Evolutionary conservation across 1,140 invertebrate species (phyloP).

Genomic region (Ceratina japonica): DNA sequence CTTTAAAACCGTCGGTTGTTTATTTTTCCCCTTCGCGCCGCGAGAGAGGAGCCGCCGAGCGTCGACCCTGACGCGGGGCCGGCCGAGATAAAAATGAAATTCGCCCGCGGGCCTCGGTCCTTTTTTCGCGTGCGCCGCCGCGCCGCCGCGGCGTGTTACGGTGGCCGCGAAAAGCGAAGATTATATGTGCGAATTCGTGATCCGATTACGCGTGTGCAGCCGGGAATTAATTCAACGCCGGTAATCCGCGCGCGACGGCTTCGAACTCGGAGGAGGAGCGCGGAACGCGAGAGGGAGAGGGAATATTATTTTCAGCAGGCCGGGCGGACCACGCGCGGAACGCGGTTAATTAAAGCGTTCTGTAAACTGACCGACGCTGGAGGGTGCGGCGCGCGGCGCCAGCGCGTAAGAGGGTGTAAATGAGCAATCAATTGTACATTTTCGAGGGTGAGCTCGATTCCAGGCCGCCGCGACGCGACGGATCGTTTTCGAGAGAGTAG

Average conservation of each 20-base stretch:
- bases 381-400: neutral
- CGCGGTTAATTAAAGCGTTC: slow-evolving; percentile 22
- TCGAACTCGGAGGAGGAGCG: neutral
- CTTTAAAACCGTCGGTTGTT: slow-evolving; percentile 32
- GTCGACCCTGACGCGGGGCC: neutral
- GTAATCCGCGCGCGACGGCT: slow-evolving; percentile 20
- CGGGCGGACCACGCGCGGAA: neutral
- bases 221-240: slow-evolving; percentile 20
- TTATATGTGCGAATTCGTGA: slow-evolving; percentile 37
- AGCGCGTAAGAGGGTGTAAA: slow-evolving; percentile 4
- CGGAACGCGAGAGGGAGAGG: neutral
- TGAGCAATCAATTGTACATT: slow-evolving; percentile 21
- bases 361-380: slow-evolving; percentile 1
- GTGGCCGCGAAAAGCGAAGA: slow-evolving; percentile 24
- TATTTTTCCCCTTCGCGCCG: slow-evolving; percentile 24
- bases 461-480: neutral
- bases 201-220: slow-evolving; percentile 35
- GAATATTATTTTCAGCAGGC: slow-evolving; percentile 25
- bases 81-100: slow-evolving; percentile 40
- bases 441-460: neutral
- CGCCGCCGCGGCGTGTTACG: slow-evolving; percentile 2
- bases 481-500: neutral
- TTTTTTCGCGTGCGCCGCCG: slow-evolving; percentile 3
- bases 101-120: neutral
- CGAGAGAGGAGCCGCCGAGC: neutral